Base-by-base conservation (phyloP, 2,113 vertebrate genomes). In the Nematolebias whitei region DNA sequence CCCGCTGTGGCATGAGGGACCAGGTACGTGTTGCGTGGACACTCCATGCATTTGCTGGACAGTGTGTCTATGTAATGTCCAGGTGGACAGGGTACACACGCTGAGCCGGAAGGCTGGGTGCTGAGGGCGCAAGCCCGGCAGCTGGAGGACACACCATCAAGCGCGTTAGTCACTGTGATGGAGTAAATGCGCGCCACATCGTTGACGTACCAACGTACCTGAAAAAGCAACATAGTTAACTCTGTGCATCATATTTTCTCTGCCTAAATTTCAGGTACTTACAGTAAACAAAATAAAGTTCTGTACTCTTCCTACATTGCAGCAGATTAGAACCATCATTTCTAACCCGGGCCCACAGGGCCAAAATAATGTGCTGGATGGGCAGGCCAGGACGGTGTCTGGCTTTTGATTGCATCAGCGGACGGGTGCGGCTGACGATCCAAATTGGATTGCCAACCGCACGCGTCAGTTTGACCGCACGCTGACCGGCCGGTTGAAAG, bases 111-210 rank as follows among this genome's bases (percentile, higher is more conserved):
- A 57, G 91, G 92, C 40, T 92, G 91, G 0, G 93, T 89, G 47
- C 94, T 94, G 44, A 98, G 89, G 0, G 96, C 97, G 65, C 97
- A 99, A 20, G 95, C 92, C 16, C 84, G 92, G 78, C 97, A 99
- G 1, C 84, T 87, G 0, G 96, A 96, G 0, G 97, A 95, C 0
- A 95, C 95, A 0, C 97, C 97, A 0, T 97, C 96, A 15, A 91
- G 84, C 0, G 94, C 95, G 0, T 99, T 99, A 50, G 90, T 96
- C 62, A 97, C 95, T 0, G 84, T 88, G 86, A 99, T 94, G 56
- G 94, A 96, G 92, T 95, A 98, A 86, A 99, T 97, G 80, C 95
- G 95, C 15, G 93, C 96, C 76, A 96, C 72, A 20, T 98, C 96
- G 22, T 94, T 94, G 77, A 95, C 86, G 82, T 92, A 91, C 60